phyloP scores from a whole-genome alignment of 2,888 invertebrate species.

The Stictocephala bisonia region DNA sequence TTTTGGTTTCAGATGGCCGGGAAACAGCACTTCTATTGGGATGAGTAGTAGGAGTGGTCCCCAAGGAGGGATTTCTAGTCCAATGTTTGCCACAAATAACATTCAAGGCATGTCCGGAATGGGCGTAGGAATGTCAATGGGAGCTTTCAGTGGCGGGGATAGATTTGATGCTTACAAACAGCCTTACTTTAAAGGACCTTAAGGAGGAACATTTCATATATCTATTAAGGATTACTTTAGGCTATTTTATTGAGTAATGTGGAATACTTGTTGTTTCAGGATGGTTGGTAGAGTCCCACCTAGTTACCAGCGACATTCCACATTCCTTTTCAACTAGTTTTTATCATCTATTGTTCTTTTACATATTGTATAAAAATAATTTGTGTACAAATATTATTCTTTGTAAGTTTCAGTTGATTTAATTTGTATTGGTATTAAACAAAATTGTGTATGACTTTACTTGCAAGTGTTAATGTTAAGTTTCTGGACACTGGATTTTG shows the following conservation, averaged over 20 bases:
- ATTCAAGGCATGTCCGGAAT: background rate
- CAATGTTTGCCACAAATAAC: constrained; percentile 12
- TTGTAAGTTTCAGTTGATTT: background rate
- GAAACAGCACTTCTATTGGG: background rate
- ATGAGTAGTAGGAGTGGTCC: constrained; percentile 19
- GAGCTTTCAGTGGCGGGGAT: constrained; percentile 46
- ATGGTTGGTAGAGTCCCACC: background rate
- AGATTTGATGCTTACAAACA: constrained; percentile 56
- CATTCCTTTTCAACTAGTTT: constrained; percentile 22
- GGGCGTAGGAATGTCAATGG: constrained; percentile 19
- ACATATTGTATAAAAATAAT: background rate
- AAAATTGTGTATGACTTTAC: no score
- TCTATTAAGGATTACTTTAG: background rate
- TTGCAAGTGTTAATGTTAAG: no score
- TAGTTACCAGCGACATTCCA: constrained; percentile 34
- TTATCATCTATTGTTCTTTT: constrained; percentile 1
- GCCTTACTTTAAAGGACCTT: constrained; percentile 38
- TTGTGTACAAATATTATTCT: background rate
- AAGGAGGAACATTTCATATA: background rate
- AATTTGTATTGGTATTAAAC: background rate
- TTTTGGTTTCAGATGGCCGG: constrained; percentile 19
- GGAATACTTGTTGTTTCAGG: constrained; percentile 30
- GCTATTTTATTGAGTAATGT: background rate
- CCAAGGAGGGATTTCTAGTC: constrained; percentile 6
- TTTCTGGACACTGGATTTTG: no score